Evolutionary conservation across 2,113 vertebrate genomes (phyloP).

Genomic region (Grammomys surdaster): DNA sequence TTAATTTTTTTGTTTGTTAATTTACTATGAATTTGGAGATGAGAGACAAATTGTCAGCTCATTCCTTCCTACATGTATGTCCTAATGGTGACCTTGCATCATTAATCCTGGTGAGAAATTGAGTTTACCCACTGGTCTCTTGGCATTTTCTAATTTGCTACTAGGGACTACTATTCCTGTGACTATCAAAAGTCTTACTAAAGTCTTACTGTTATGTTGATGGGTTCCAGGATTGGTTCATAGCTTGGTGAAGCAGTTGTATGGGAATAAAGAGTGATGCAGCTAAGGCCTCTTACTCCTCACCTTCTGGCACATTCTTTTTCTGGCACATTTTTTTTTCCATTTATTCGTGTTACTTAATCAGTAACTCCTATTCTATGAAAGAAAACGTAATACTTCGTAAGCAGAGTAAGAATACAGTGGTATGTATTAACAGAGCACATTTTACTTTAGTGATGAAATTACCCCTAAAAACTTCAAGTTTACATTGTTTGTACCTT

Average conservation of each 20-base stretch:
- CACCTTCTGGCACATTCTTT: background rate
- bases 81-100: background rate
- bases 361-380: background rate
- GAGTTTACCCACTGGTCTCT: background rate
- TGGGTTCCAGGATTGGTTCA: background rate
- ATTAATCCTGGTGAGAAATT: background rate
- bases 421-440: background rate
- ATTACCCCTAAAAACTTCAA: background rate
- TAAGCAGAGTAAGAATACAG: background rate
- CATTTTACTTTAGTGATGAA: too few relatives aligned
- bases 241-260: background rate
- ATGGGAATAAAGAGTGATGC: background rate
- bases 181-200: background rate
- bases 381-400: background rate
- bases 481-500: background rate
- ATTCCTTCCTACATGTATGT: background rate
- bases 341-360: background rate
- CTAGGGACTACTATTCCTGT: conserved; percentile 35
- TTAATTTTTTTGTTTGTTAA: background rate
- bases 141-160: conserved; percentile 23
- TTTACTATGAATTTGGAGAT: background rate
- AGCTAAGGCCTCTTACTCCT: background rate
- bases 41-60: background rate
- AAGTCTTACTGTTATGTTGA: conserved; percentile 29
- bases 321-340: too few relatives aligned